phyloP scores from a whole-genome alignment of 1,140 invertebrate genomes.

The Calliopsis andreniformis region DNA sequence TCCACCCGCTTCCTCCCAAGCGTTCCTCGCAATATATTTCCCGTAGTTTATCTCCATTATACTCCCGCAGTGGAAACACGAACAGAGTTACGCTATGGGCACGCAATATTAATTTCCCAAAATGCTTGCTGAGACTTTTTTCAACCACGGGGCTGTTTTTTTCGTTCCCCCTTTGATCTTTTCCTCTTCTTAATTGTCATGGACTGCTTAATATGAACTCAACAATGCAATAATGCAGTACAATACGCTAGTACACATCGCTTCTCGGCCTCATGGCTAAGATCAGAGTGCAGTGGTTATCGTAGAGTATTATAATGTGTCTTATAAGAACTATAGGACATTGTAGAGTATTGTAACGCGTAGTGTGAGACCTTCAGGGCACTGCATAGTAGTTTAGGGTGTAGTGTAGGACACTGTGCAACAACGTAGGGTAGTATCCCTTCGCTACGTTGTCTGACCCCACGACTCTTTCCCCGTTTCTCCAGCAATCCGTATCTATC shows the following conservation, averaged over 20 bases:
- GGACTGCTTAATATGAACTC: no score
- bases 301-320: no score
- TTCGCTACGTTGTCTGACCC: conserved; percentile 1
- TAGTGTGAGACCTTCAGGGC: no score
- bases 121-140: conserved; percentile 1
- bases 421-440: no score
- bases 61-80: background rate
- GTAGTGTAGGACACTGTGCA: no score
- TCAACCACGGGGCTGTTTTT: background rate
- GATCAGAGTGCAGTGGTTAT: no score
- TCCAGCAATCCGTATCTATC: conserved; percentile 36
- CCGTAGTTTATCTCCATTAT: conserved; percentile 34
- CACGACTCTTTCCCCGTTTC: conserved; percentile 1
- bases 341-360: no score
- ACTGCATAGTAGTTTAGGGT: no score
- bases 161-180: background rate
- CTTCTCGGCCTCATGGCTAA: no score
- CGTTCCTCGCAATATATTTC: conserved; percentile 5
- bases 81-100: background rate
- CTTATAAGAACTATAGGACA: no score
- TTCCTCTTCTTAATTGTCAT: background rate
- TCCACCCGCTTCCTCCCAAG: background rate
- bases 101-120: conserved; percentile 26
- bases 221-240: no score
- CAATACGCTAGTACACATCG: no score